These are phyloP conservation scores for Spatulosminthurus flaviceps DNA, from an alignment of 2,888 invertebrate genomes.

Conservation along the genomic window DNA sequence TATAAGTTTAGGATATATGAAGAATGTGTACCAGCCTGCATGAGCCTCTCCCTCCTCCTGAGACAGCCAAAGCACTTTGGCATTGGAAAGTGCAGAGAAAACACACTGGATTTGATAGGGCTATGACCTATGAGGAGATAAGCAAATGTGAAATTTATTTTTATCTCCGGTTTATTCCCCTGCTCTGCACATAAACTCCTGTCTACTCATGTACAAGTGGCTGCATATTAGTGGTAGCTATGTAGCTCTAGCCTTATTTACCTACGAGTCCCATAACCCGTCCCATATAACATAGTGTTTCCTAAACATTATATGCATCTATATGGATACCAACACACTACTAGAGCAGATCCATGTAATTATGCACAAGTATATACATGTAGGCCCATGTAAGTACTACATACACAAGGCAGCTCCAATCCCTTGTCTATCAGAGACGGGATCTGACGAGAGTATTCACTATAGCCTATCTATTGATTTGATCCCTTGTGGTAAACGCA, in stretches of 20 bases:
- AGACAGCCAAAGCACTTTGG: background rate
- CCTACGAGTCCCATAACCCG: too few species aligned
- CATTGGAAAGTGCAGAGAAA: background rate
- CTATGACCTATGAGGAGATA: conserved; percentile 19
- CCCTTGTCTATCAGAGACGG: background rate
- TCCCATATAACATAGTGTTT: too few species aligned
- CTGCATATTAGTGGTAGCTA: too few species aligned
- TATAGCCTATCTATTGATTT: conserved; percentile 47
- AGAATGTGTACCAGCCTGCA: background rate
- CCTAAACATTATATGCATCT: too few species aligned
- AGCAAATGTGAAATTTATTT: conserved; percentile 25
- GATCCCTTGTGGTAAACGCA: conserved; percentile 52
- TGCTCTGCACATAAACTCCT: background rate
- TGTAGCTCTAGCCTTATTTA: too few species aligned
- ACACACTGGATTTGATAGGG: conserved; percentile 19
- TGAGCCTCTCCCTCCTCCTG: too few species aligned
- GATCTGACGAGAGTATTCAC: background rate
- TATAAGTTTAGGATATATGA: background rate
- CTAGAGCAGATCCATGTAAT: too few species aligned
- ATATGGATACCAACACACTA: too few species aligned
- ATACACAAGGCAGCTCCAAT: too few species aligned
- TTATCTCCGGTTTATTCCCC: conserved; percentile 14
- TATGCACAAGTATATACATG: too few species aligned
- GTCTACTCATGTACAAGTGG: background rate
- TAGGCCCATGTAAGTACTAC: too few species aligned